Evolutionary conservation across 2,113 vertebrate genomes (phyloP).

Genomic region (Heterocephalus glaber): DNA sequence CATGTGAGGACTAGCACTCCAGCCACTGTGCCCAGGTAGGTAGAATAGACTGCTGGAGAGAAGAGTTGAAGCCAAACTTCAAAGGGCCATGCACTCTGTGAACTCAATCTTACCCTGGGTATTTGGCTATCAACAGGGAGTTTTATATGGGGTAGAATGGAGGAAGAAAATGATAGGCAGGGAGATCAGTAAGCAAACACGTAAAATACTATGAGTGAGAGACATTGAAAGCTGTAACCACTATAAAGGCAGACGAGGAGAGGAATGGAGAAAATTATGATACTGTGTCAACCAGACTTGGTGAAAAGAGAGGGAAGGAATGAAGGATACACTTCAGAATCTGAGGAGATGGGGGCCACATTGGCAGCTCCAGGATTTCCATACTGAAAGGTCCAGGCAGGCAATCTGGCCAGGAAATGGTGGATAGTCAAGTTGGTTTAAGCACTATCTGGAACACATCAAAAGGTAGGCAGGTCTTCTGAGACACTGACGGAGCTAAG

Average conservation of each 20-base stretch:
- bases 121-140: background rate
- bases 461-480: background rate
- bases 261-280: background rate
- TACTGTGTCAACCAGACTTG: background rate
- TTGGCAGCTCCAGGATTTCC: background rate
- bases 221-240: background rate
- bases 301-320: background rate
- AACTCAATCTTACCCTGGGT: background rate
- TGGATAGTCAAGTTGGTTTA: background rate
- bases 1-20: accelerated
- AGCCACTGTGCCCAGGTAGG: background rate
- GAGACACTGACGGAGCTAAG: background rate
- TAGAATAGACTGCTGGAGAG: background rate
- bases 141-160: accelerated
- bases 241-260: background rate
- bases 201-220: background rate
- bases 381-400: background rate
- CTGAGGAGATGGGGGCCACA: background rate
- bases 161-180: background rate
- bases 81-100: background rate
- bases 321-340: background rate
- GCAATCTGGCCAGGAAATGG: background rate
- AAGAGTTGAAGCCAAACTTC: background rate
- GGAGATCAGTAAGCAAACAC: background rate
- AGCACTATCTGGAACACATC: background rate